Conservation (phyloP, 2,888 invertebrate species). For the Dasysyrphus albostriatus region DNA sequence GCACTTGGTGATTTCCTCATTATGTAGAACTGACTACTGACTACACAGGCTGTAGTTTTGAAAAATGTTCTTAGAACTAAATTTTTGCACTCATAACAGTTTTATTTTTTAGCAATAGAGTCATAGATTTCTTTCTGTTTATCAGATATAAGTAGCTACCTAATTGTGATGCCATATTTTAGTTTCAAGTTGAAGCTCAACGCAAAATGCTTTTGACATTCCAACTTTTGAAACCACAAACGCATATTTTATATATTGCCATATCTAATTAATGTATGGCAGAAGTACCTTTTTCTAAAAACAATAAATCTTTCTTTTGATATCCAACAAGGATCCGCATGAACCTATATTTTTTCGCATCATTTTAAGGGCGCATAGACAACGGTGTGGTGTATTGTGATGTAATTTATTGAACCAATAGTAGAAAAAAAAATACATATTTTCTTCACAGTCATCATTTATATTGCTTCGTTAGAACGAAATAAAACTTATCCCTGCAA, state of each 20-base stretch:
- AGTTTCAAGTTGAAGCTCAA: neutral
- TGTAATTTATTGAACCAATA: slow-evolving; percentile 43
- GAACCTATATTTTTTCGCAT: slow-evolving; percentile 28
- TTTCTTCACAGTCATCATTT: slow-evolving; percentile 49
- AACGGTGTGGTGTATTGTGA: slow-evolving; percentile 8
- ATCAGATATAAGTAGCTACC: neutral
- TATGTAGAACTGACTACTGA: too few species aligned
- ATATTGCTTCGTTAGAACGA: slow-evolving; percentile 37
- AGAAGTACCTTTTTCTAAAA: slow-evolving; percentile 18
- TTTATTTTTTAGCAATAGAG: too few species aligned
- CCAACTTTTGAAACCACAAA: neutral
- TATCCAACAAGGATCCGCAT: slow-evolving; percentile 19
- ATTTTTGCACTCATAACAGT: too few species aligned
- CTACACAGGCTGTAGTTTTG: too few species aligned
- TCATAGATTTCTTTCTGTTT: neutral
- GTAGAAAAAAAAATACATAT: slow-evolving; percentile 28
- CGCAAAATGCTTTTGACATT: neutral
- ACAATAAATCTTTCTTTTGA: slow-evolving; percentile 36
- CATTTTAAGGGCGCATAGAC: slow-evolving; percentile 28
- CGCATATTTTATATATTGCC: slow-evolving; percentile 34
- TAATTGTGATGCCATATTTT: neutral
- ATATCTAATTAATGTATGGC: slow-evolving; percentile 24
- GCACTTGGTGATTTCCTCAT: too few species aligned
- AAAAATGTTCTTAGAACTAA: too few species aligned
- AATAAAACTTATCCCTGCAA: slow-evolving; percentile 42